Conservation (phyloP, 2,888 invertebrate genomes). For the Catocala nupta region DNA sequence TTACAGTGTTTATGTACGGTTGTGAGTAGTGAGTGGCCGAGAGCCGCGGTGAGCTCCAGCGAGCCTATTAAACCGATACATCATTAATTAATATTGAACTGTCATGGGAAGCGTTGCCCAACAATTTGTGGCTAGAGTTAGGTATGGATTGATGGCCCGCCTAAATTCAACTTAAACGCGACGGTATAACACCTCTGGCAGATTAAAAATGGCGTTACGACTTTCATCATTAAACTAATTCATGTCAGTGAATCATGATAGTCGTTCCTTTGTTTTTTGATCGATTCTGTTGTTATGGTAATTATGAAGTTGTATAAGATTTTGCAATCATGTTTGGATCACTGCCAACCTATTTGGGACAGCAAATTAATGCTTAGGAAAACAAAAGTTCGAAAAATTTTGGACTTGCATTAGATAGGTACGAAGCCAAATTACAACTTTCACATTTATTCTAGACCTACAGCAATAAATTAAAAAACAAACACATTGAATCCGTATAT, state of each 20-base stretch:
- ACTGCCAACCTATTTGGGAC: too few relatives aligned
- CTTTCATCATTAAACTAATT: slow-evolving; percentile 27
- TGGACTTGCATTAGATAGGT: too few relatives aligned
- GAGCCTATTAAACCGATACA: slow-evolving; percentile 62
- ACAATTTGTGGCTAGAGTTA: slow-evolving; percentile 54
- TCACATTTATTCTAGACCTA: too few relatives aligned
- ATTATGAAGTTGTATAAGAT: slow-evolving; percentile 2
- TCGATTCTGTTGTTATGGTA: slow-evolving; percentile 10
- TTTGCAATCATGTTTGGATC: background rate
- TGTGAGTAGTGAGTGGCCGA: slow-evolving; percentile 17
- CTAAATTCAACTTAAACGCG: slow-evolving; percentile 23
- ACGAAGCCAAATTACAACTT: too few relatives aligned
- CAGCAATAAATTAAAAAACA: too few relatives aligned
- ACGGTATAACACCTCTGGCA: slow-evolving; percentile 26
- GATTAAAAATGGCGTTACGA: slow-evolving; percentile 32
- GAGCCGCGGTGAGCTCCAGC: slow-evolving; percentile 37
- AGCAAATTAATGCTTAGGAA: too few relatives aligned
- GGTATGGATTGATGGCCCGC: slow-evolving; percentile 47
- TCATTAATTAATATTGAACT: slow-evolving; percentile 71
- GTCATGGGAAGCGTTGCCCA: slow-evolving; percentile 68
- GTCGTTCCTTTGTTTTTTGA: slow-evolving; percentile 23
- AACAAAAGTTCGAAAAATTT: too few relatives aligned
- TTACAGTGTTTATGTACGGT: slow-evolving; percentile 51
- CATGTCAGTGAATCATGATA: slow-evolving; percentile 18
- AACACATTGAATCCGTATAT: too few relatives aligned